These are phyloP conservation scores for Prunella himalayana DNA, from an alignment of 2,113 vertebrate genomes.

Conservation along the genomic window DNA sequence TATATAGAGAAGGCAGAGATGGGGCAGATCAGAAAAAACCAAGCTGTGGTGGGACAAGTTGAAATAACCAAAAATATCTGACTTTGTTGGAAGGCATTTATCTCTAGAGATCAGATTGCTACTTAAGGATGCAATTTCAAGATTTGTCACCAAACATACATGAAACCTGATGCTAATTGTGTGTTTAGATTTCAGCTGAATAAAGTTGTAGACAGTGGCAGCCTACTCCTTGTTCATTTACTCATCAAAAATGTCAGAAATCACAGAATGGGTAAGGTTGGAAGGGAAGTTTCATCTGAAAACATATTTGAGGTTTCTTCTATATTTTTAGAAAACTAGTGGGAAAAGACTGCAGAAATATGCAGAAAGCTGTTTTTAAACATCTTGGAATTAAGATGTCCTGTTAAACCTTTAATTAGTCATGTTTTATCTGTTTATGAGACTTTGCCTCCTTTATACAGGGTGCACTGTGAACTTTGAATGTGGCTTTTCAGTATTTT, in stretches of 20 bases:
- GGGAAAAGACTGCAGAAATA: not conserved
- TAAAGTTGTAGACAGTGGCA: not conserved
- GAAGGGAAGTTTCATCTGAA: not conserved
- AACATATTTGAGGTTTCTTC: not conserved
- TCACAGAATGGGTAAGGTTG: not conserved
- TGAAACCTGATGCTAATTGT: not conserved
- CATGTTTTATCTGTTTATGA: not conserved
- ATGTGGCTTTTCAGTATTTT: not conserved
- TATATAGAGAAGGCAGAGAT: not conserved
- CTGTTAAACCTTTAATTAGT: not conserved
- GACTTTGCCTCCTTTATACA: not conserved
- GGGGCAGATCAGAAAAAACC: not conserved
- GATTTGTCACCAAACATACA: not conserved
- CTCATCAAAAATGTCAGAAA: not conserved
- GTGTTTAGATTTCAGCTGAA: not conserved
- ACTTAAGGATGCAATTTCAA: not conserved
- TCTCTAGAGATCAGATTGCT: not conserved
- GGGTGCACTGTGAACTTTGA: not conserved
- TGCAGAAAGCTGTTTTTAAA: not conserved
- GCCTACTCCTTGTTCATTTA: not conserved
- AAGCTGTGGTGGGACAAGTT: not conserved
- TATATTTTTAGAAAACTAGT: not conserved
- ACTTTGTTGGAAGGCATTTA: not conserved
- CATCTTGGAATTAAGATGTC: not conserved
- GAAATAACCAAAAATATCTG: not conserved